phyloP scores from a whole-genome alignment of 2,888 invertebrate species.

The Orthosia incerta region DNA sequence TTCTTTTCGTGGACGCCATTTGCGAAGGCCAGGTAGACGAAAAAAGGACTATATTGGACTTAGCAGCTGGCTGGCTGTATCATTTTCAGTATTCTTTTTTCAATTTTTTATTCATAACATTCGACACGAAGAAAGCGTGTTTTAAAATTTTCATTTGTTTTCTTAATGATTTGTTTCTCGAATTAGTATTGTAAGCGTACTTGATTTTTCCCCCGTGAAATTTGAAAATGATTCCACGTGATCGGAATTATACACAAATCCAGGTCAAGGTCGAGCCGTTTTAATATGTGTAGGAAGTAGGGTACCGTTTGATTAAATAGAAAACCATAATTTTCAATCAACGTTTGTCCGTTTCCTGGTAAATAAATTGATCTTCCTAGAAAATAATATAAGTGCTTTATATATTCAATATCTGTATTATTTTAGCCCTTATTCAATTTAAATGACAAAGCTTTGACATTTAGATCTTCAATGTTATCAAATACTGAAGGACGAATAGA shows the following conservation, averaged over 20 bases:
- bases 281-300: not conserved
- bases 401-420: not conserved
- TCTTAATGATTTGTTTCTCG: not conserved
- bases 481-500: conserved; percentile 16
- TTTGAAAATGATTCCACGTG: not conserved
- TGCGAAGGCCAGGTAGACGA: not conserved
- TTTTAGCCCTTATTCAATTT: not conserved
- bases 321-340: no score
- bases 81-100: not conserved
- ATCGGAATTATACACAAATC: not conserved
- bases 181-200: no score
- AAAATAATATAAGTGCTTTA: no score
- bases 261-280: not conserved
- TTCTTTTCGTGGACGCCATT: conserved; percentile 2
- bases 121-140: not conserved
- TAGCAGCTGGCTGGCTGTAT: not conserved
- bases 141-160: not conserved
- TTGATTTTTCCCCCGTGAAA: not conserved
- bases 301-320: no score
- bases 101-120: not conserved
- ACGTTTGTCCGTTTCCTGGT: no score
- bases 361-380: no score
- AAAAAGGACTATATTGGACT: not conserved
- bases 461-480: conserved; percentile 12
- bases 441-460: conserved; percentile 2